A percentile compares a stretch with the other conserved stretches of the same genome.
Evolutionary conservation across 1,140 invertebrate genomes (phyloP).

Genomic region (Drosophila grimshawi): DNA sequence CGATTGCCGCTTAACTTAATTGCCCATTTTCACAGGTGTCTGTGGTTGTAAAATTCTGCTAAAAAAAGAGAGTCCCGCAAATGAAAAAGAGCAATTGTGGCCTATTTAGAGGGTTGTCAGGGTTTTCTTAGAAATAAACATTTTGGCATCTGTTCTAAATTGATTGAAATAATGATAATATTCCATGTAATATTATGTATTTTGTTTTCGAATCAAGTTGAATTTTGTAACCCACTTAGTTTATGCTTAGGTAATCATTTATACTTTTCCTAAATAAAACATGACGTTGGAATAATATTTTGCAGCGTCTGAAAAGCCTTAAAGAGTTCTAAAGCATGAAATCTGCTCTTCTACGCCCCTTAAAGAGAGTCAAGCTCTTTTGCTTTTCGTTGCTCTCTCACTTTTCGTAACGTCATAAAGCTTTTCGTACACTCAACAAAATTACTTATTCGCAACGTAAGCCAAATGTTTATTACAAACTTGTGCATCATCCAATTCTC

Average conservation of each 20-base stretch:
- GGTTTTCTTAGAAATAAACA: background rate
- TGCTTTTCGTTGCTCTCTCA: slow-evolving; percentile 31
- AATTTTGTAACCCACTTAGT: too few relatives aligned
- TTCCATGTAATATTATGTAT: too few relatives aligned
- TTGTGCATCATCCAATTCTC: too few relatives aligned
- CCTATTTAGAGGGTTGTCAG: slow-evolving; percentile 58
- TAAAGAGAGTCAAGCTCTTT: slow-evolving; percentile 20
- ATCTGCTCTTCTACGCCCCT: background rate
- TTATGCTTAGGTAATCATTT: background rate
- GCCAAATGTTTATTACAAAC: background rate
- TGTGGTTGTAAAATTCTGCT: slow-evolving; percentile 50
- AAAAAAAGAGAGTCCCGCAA: slow-evolving; percentile 38
- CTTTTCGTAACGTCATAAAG: slow-evolving; percentile 30
- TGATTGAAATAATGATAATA: too few relatives aligned
- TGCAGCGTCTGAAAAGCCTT: background rate
- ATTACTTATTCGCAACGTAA: slow-evolving; percentile 17
- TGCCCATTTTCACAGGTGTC: slow-evolving; percentile 68
- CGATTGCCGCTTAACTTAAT: slow-evolving; percentile 36
- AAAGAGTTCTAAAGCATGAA: slow-evolving; percentile 29
- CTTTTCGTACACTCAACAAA: slow-evolving; percentile 50
- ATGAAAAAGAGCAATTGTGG: background rate
- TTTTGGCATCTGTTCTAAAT: background rate
- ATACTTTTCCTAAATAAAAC: background rate
- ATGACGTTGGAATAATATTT: slow-evolving; percentile 20
- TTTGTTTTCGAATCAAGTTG: too few relatives aligned